Base-by-base conservation (phyloP, 2,888 invertebrate genomes). In the Chaitophorus viminalis region DNA sequence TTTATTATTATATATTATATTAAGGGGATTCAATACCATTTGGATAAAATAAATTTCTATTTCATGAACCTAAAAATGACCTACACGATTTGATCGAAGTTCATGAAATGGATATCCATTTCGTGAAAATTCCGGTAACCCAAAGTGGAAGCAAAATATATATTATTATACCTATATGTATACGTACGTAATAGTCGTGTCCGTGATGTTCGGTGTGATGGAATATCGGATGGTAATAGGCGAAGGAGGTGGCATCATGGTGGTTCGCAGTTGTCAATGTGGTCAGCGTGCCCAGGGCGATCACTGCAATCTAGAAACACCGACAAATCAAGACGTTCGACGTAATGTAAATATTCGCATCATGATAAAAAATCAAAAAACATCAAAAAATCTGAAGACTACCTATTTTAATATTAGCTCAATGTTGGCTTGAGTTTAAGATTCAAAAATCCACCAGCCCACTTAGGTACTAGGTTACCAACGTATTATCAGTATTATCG, bases 171-270 rank as follows among this genome's bases (percentile, higher is more conserved):
- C 46, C 14, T 46, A 14, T 60, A 0, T 9, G 21, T 29, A 25
- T 78, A 85, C 85, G 68, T 85, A 85, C 85, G 70, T 87, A 86
- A 39, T 81, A 89, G 68, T 79, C 89, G 83, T 78, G 82, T 46
- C 85, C 85, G 75, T 88, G 84, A 81, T 90, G 90, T 89, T 90
- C 90, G 89, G 89, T 90, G 89, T 89, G 90, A 86, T 90, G 89
- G 82, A 88, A 89, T 78, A 89, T 90, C 84, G 90, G 90, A 65
- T 85, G 85, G 52, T 90, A 90, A 76, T 89, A 89, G 52, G 90
- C 90, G 89, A 89, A 90, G 78, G 88, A 87, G 17, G 88, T 88
- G 90, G 90, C 65, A 88, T 14, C 46, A 14, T 46, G 14, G 46
- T 89, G 84, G 39, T 65, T n/a, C 68, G 85, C 88, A 29, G 65